These are phyloP conservation scores for Nothocercus nigrocapillus DNA, from an alignment of 2,113 vertebrate species.

Conservation along the genomic window DNA sequence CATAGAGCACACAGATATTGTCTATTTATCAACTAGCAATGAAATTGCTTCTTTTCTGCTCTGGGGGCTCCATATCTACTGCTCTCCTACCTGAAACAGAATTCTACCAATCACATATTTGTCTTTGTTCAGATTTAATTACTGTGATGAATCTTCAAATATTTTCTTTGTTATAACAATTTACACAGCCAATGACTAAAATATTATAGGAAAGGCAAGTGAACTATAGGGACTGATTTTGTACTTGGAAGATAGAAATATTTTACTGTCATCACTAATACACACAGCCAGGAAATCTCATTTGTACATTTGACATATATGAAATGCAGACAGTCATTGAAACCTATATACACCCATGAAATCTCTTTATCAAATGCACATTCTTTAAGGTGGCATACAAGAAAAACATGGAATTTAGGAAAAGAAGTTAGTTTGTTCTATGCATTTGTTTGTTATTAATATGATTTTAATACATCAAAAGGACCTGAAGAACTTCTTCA, in stretches of 20 bases:
- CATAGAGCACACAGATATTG: conserved; percentile 14
- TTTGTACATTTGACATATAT: not conserved
- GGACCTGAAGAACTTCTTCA: not conserved
- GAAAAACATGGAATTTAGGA: not conserved
- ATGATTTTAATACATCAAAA: not conserved
- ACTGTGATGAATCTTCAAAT: conserved; percentile 60
- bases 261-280: not conserved
- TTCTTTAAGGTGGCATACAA: not conserved
- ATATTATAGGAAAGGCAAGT: not conserved
- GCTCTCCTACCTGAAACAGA: conserved; percentile 44
- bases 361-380: not conserved
- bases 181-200: not conserved
- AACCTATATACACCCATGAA: not conserved
- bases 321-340: not conserved
- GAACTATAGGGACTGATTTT: not conserved
- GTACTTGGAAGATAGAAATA: not conserved
- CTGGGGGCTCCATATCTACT: conserved; percentile 24
- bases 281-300: not conserved
- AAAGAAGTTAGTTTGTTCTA: not conserved
- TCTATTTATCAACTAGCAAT: conserved; percentile 57
- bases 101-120: conserved; percentile 33
- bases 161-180: conserved; percentile 15
- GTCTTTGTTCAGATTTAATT: conserved; percentile 62
- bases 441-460: not conserved
- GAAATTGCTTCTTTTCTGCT: conserved; percentile 67